Conservation (phyloP, 1,140 invertebrate genomes). For the Drosophila neocordata region DNA sequence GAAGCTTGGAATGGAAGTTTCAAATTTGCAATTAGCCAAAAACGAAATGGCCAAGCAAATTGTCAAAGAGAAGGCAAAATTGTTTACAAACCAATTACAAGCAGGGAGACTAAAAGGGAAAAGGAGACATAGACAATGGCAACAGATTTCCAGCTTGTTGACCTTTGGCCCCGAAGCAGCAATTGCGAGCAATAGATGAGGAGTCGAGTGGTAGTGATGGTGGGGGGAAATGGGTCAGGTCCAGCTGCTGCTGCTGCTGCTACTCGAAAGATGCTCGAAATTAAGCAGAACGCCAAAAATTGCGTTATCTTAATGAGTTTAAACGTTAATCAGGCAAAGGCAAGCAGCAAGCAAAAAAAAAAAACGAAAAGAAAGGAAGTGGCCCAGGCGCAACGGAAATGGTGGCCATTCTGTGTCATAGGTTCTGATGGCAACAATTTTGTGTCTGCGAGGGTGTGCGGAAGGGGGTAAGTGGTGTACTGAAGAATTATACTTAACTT, state of each 20-base stretch:
- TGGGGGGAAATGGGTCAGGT: slow-evolving; percentile 1
- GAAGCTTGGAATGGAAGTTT: slow-evolving; percentile 30
- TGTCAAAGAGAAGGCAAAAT: slow-evolving; percentile 71
- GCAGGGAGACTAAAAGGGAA: background rate
- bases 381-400: slow-evolving; percentile 55
- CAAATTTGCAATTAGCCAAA: slow-evolving; percentile 61
- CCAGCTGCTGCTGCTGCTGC: slow-evolving; percentile 45
- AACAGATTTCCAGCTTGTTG: slow-evolving; percentile 62
- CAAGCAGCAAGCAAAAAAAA: slow-evolving; percentile 2
- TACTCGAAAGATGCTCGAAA: slow-evolving; percentile 56
- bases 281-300: slow-evolving; percentile 71
- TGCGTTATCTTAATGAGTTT: slow-evolving; percentile 81
- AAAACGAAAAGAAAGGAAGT: slow-evolving; percentile 29
- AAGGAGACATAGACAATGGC: slow-evolving; percentile 53
- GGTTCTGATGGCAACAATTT: slow-evolving; percentile 24
- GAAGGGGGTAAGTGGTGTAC: no score
- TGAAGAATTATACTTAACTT: slow-evolving; percentile 42
- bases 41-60: slow-evolving; percentile 58
- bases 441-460: background rate
- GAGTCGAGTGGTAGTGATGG: background rate
- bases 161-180: slow-evolving; percentile 55
- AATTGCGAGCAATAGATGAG: slow-evolving; percentile 1
- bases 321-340: slow-evolving; percentile 75
- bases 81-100: slow-evolving; percentile 77
- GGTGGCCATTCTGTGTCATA: slow-evolving; percentile 55